Percentiles rank a stretch among this genome's conserved stretches.
Evolutionary conservation across 1,140 invertebrate genomes (phyloP).

Genomic region (Hyposmocoma kahamanoa): DNA sequence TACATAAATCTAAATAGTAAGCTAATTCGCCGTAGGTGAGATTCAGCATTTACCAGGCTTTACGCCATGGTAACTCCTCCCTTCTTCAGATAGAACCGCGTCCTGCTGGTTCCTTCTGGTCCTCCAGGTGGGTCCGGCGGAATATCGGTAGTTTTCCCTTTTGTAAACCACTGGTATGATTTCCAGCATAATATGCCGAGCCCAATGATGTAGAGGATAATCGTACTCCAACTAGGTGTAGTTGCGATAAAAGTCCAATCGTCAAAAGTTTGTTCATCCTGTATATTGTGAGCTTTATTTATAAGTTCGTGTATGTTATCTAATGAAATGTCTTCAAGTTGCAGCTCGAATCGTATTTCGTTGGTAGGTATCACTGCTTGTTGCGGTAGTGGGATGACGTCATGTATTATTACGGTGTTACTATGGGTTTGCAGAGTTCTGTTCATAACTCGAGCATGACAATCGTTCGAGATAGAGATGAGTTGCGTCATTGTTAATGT

Average conservation of each 20-base stretch:
- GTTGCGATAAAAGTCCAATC: background rate
- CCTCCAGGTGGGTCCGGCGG: background rate
- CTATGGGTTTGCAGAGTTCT: background rate
- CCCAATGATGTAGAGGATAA: background rate
- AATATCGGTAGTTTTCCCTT: background rate
- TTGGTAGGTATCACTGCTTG: background rate
- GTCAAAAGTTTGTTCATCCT: background rate
- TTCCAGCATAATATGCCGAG: background rate
- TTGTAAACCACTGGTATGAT: background rate
- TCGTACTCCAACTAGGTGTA: background rate
- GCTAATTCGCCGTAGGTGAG: too few species aligned
- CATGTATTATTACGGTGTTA: background rate
- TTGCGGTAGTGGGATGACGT: background rate
- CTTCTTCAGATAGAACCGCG: conserved; percentile 1
- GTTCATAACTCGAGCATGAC: background rate
- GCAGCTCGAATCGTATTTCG: background rate
- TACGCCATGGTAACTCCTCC: conserved; percentile 3
- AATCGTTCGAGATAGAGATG: background rate
- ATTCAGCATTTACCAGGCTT: background rate
- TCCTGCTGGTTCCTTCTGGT: background rate
- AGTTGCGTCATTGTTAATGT: background rate
- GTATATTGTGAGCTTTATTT: background rate
- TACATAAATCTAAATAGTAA: too few species aligned
- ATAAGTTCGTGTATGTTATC: background rate
- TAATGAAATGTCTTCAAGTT: background rate